Conservation (phyloP, 2,113 vertebrate species). For the Microtus pennsylvanicus region DNA sequence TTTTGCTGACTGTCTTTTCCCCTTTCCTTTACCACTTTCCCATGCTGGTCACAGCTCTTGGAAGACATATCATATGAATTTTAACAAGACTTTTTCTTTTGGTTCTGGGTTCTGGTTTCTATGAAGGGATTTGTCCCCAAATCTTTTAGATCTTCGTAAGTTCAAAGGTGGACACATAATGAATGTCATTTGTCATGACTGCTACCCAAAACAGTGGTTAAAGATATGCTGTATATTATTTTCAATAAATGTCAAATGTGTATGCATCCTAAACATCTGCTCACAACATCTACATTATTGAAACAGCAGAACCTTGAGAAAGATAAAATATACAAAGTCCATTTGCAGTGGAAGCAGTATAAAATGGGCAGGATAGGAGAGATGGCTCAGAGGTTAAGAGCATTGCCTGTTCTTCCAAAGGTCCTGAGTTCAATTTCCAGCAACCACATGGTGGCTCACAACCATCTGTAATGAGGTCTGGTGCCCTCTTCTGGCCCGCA, state of each 20-base stretch:
- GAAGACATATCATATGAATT: background rate
- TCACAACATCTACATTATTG: background rate
- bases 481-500: too few species aligned
- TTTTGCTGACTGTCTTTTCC: background rate
- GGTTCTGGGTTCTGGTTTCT: background rate
- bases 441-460: too few species aligned
- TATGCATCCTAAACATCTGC: background rate
- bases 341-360: background rate
- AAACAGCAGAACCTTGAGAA: background rate
- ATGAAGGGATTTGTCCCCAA: background rate
- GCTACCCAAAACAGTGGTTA: background rate
- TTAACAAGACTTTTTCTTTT: background rate
- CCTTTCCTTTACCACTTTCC: background rate
- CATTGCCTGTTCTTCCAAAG: too few species aligned
- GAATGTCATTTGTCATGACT: background rate
- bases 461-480: too few species aligned
- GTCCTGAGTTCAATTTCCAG: too few species aligned
- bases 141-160: background rate
- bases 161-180: background rate
- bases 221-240: background rate
- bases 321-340: background rate
- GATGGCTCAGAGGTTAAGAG: too few species aligned
- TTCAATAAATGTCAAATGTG: background rate
- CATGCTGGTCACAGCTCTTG: background rate
- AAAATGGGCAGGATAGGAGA: background rate